A percentile compares a stretch with the other conserved stretches of the same genome.
phyloP scores from a whole-genome alignment of 2,797 vertebrate genomes.

The Bovichtus diacanthus region DNA sequence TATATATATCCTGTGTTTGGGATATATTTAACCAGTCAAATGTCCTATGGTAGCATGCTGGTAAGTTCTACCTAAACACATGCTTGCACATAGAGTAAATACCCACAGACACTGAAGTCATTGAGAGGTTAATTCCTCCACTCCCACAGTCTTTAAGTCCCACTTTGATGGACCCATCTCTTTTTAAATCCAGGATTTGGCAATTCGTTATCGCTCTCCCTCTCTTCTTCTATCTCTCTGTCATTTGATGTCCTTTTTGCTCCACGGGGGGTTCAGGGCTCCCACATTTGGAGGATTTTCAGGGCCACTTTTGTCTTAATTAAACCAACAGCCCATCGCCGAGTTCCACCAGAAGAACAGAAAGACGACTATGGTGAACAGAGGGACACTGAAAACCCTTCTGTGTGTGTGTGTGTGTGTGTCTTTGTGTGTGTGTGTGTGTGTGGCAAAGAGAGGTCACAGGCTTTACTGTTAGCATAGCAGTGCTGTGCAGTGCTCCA shows the following conservation, averaged over 20 bases:
- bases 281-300: slow-evolving; percentile 56
- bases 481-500: no score
- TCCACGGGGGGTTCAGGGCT: slow-evolving; percentile 40
- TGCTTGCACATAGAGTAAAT: neutral
- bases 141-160: slow-evolving; percentile 18
- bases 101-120: slow-evolving; percentile 24
- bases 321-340: slow-evolving; percentile 40
- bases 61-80: slow-evolving; percentile 3
- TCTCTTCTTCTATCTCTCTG: slow-evolving; percentile 39
- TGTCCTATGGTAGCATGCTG: neutral
- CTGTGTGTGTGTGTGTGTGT: slow-evolving; percentile 44
- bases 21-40: neutral
- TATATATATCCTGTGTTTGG: neutral
- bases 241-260: slow-evolving; percentile 40
- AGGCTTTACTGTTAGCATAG: slow-evolving; percentile 46
- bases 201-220: slow-evolving; percentile 31
- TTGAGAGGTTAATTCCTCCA: slow-evolving; percentile 40
- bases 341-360: slow-evolving; percentile 49
- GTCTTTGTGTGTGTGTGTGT: slow-evolving; percentile 19
- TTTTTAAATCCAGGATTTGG: slow-evolving; percentile 62
- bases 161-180: slow-evolving; percentile 39
- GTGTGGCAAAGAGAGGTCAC: slow-evolving; percentile 55
- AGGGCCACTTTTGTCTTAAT: slow-evolving; percentile 64
- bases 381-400: slow-evolving; percentile 65
- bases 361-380: slow-evolving; percentile 37